These are phyloP conservation scores for Venustaconcha ellipsiformis DNA, from an alignment of 1,140 invertebrate species.

Conservation along the genomic window DNA sequence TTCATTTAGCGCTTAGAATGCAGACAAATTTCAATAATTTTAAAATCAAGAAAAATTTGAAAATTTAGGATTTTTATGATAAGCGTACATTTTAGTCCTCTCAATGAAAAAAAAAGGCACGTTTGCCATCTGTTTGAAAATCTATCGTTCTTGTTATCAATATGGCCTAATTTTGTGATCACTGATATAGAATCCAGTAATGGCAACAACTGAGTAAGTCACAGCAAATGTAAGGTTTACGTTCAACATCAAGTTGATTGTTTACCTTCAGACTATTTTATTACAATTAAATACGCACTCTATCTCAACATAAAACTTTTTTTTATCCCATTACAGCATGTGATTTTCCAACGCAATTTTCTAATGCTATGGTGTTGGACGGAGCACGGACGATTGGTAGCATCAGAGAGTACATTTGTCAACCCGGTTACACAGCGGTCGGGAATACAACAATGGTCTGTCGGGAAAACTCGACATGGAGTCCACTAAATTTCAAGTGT, in stretches of 20 bases:
- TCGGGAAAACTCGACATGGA: constrained; percentile 13
- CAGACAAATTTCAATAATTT: too few relatives aligned
- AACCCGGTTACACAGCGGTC: constrained; percentile 10
- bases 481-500: constrained; percentile 9
- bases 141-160: too few relatives aligned
- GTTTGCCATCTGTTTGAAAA: too few relatives aligned
- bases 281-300: not conserved
- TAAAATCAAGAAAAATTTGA: too few relatives aligned
- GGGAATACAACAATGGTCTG: constrained; percentile 12
- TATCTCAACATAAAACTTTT: not conserved
- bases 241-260: not conserved
- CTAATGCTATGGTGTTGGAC: constrained; percentile 6
- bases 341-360: constrained; percentile 2
- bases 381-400: constrained; percentile 21
- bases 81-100: too few relatives aligned
- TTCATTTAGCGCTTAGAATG: too few relatives aligned
- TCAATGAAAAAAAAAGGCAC: too few relatives aligned
- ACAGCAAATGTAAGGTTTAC: not conserved
- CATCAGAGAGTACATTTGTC: not conserved
- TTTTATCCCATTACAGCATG: constrained; percentile 12
- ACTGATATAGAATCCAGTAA: too few relatives aligned
- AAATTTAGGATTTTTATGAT: too few relatives aligned
- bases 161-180: too few relatives aligned
- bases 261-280: not conserved
- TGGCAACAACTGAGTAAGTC: too few relatives aligned